Evolutionary conservation across 2,888 invertebrate genomes (phyloP).

Genomic region (Rotaria magnacalcarata): DNA sequence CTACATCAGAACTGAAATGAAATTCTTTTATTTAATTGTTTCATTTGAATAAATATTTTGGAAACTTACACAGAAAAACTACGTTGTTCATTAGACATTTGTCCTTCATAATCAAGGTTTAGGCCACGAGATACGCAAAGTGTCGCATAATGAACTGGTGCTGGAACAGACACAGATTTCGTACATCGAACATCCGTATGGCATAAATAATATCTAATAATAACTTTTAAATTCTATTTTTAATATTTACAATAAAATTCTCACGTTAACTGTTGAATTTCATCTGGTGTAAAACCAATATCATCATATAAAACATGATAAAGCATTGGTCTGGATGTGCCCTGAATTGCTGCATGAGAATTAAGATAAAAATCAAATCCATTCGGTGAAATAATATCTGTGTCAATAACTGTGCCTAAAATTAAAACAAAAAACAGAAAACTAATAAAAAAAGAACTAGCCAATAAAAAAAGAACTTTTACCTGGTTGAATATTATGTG

Average conservation of each 20-base stretch:
- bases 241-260: too few relatives aligned
- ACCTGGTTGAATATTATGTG: neutral
- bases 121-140: too few relatives aligned
- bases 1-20: too few relatives aligned
- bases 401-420: neutral
- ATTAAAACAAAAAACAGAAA: neutral
- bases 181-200: neutral
- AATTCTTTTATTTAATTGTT: too few relatives aligned
- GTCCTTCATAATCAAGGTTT: too few relatives aligned
- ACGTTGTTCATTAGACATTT: too few relatives aligned
- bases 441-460: too few relatives aligned
- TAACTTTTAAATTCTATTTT: too few relatives aligned
- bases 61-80: too few relatives aligned
- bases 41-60: too few relatives aligned
- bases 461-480: too few relatives aligned
- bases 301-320: constrained; percentile 1
- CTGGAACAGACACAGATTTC: neutral
- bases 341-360: neutral
- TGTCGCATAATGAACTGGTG: too few relatives aligned
- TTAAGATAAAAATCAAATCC: neutral
- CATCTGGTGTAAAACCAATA: neutral
- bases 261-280: neutral
- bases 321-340: neutral
- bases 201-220: neutral
- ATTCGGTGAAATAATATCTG: neutral